Base-by-base conservation (phyloP, 2,888 invertebrate genomes). In the Stictocephala bisonia region DNA sequence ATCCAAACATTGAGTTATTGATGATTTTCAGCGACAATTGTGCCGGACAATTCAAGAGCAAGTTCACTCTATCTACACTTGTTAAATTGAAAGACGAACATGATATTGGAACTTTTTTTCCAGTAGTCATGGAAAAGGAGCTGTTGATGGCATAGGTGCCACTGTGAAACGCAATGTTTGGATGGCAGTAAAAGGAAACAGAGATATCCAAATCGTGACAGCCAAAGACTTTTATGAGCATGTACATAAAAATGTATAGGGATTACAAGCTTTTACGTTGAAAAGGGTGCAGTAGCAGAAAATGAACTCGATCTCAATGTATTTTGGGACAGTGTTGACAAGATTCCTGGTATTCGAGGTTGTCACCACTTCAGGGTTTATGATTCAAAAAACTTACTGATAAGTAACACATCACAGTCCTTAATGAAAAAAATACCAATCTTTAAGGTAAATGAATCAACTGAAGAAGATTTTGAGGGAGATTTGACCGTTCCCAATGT, bases 71-170 rank as follows among this genome's bases (percentile, higher is more conserved):
- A 3, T 60, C 64, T 7, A 35, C 64, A 3, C 58, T 58, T 6
- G 18, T 27, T n/a, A 58, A 58, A 58, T 58, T 58, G 26, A 27
- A 58, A 58, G 26, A 27, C 27, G 58, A 58, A 58, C 27, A 27
- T 58, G 24, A 58, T 27, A 24, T 58, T 29, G 58, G 58, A 20
- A 58, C 26, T 58, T 58, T 58, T 58, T 58, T 58, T 58, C 58
- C 58, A 58, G 58, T 58, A 58, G 58, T 58, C 58, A 58, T 58
- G 26, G 58, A 9, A 58, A 58, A 58, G 58, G 58, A 58, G 58
- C 58, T 27, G 58, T 58, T 31, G 58, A 58, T 15, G 58, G 58
- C 58, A 26, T 58, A 29, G 58, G 58, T 27, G 58, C 56, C 50
- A 6, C 60, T 31, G 15, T 60, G 7, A 60, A 60, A 60, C 22